Conservation (phyloP, 1,140 invertebrate genomes). For the Dendrolimus punctatus region DNA sequence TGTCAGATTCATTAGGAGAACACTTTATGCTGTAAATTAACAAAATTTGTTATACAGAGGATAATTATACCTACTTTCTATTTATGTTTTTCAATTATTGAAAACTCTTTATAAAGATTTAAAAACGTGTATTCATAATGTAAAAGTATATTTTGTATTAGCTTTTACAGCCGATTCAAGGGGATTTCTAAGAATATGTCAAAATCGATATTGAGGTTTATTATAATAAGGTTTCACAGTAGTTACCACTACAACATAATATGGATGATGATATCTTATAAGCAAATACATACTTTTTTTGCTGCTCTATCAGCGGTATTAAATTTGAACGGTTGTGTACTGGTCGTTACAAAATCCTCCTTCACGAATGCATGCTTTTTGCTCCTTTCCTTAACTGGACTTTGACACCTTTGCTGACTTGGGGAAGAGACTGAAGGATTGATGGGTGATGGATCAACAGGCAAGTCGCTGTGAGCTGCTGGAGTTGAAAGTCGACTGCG, state of each 20-base stretch:
- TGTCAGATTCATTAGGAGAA: no score
- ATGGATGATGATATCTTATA: background rate
- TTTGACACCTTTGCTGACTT: conserved; percentile 33
- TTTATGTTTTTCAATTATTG: no score
- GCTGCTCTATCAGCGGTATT: conserved; percentile 61
- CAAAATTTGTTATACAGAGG: no score
- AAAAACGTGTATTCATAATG: no score
- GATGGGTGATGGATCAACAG: conserved; percentile 54
- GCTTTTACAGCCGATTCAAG: no score
- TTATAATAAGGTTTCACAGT: background rate
- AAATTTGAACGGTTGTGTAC: conserved; percentile 68
- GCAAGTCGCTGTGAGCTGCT: conserved; percentile 49
- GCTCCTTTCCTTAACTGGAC: conserved; percentile 37
- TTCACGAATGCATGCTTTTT: conserved; percentile 28
- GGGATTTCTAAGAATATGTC: no score
- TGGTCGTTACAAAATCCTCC: conserved; percentile 71
- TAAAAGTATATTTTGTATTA: no score
- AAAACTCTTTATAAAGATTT: no score
- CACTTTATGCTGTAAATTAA: no score
- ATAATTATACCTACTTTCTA: no score
- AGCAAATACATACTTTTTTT: conserved; percentile 40
- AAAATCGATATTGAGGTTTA: no score
- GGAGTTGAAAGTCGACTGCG: conserved; percentile 56
- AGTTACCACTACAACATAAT: background rate
- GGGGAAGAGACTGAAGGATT: conserved; percentile 41